Base-by-base conservation (phyloP, 2,797 vertebrate species). In the Paratrypauchen microcephalus region DNA sequence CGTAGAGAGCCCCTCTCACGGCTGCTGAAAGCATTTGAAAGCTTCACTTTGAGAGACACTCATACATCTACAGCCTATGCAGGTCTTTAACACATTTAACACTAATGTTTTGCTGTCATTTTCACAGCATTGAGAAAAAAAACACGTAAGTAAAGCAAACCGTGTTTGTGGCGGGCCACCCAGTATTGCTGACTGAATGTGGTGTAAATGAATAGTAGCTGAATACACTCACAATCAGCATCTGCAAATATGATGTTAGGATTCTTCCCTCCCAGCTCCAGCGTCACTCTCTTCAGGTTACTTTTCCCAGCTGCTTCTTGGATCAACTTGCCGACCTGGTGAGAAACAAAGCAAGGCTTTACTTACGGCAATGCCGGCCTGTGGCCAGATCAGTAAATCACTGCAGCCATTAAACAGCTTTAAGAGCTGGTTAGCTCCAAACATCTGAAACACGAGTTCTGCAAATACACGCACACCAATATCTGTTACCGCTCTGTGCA, bases 241-340 rank as follows among this genome's bases (percentile, higher is more conserved):
- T 99, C 98, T 90, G 98, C 97, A 83, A 99, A 99, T 92, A 99
- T 97, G 87, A 99, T 98, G 91, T 99, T 99, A 80, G 98, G 98
- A 88, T 95, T 99, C 92, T 99, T 99, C 75, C 98, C 98, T 89
- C 98, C 98, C 72, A 99, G 94, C 89, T 99, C 98, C 91, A 99
- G 94, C 15, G 97, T 99, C 78, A 99, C 96, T 94, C 96, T 95
- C 93, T 99, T 99, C 93, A 99, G 92, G 91, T 99, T 99, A 89
- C 96, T 99, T 91, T 94, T 97, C 89, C 97, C 98, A 87, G 98
- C 96, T 89, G 97, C 96, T 95, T 99, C 96, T 93, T 99, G 98
- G 92, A 99, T 97, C 91, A 98, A 92, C 86, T 98, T 99, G 80
- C 98, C 98, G 80, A 99, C 95, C 98, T 99, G 91, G 81, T 78